Evolutionary conservation across 2,113 vertebrate genomes (phyloP).

Genomic region (Nothoprocta perdicaria): DNA sequence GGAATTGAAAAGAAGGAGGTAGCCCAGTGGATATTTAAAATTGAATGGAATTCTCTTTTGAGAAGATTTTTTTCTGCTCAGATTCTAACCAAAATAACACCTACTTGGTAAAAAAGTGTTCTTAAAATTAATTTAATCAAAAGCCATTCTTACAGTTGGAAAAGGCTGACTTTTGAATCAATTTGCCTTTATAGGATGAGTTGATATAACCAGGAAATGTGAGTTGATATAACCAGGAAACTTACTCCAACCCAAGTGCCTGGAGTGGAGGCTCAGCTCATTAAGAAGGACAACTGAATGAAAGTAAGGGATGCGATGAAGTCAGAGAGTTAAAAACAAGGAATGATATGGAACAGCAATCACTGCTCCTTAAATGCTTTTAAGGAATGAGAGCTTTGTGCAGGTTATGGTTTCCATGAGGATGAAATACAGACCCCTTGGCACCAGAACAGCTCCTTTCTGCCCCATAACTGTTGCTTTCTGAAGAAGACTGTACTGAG

Average conservation of each 20-base stretch:
- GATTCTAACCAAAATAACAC: neutral
- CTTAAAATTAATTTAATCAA: neutral
- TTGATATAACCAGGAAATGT: neutral
- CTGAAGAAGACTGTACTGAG: neutral
- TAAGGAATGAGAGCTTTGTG: neutral
- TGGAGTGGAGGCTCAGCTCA: neutral
- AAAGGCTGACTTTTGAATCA: neutral
- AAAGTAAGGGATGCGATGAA: neutral
- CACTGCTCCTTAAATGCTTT: neutral
- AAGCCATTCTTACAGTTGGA: neutral
- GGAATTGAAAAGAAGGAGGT: neutral
- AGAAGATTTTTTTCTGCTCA: neutral
- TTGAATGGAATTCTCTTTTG: neutral
- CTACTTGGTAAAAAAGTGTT: neutral
- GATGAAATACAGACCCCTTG: neutral
- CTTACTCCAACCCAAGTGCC: neutral
- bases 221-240: neutral
- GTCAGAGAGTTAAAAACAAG: neutral
- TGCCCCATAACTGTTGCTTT: neutral
- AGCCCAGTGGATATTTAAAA: neutral
- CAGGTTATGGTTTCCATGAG: neutral
- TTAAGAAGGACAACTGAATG: neutral
- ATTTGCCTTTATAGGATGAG: neutral
- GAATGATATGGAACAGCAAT: neutral
- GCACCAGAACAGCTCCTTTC: neutral